These are phyloP conservation scores for Tympanuchus pallidicinctus DNA, from an alignment of 2,113 vertebrate species.

Conservation along the genomic window DNA sequence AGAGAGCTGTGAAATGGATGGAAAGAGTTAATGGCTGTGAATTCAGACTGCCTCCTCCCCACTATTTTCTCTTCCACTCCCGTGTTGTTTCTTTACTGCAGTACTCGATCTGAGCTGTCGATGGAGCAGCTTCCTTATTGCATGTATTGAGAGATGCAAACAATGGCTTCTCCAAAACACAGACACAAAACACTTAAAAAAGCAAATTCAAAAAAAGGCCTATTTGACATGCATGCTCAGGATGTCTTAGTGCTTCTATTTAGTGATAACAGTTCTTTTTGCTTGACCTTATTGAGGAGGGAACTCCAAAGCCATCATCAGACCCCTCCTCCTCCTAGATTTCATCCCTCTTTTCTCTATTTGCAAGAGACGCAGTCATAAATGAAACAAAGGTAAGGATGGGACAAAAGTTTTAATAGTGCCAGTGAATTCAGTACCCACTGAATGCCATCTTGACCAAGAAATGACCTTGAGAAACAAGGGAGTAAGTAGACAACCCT, in stretches of 20 bases:
- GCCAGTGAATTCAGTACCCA: neutral
- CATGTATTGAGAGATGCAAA: neutral
- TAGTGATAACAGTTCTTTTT: neutral
- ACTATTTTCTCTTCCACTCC: neutral
- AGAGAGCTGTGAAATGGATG: neutral
- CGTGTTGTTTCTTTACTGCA: neutral
- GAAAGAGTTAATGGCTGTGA: slow-evolving; percentile 33
- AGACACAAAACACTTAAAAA: neutral
- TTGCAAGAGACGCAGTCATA: neutral
- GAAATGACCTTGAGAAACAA: neutral
- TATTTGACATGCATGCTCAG: neutral
- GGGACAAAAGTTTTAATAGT: neutral
- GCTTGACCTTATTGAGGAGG: neutral
- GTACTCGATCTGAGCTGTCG: neutral
- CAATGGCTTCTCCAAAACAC: neutral
- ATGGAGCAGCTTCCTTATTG: neutral
- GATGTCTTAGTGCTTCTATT: neutral
- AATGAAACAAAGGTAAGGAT: neutral
- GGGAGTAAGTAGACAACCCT: neutral
- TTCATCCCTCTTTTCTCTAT: neutral
- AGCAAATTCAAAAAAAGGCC: neutral
- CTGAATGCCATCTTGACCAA: neutral
- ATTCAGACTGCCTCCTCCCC: neutral
- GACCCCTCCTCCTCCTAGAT: neutral
- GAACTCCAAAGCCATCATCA: neutral